These are phyloP conservation scores for Pygmarrhopalites habei DNA, from an alignment of 1,140 invertebrate genomes.

Conservation along the genomic window DNA sequence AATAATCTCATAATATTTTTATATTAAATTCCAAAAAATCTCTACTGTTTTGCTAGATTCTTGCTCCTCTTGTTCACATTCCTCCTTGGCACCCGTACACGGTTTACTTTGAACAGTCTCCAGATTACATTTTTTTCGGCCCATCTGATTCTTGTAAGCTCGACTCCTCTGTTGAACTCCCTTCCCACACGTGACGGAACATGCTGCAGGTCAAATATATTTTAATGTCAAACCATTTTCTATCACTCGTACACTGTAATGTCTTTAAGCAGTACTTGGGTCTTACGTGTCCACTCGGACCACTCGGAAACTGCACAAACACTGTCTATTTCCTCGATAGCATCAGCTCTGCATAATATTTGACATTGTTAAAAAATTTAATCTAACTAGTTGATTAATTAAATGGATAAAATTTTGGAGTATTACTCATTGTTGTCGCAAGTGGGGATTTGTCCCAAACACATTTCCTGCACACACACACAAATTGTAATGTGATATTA, in stretches of 20 bases:
- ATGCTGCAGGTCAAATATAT: no score
- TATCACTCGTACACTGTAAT: no score
- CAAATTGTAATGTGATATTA: no score
- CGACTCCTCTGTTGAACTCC: constrained; percentile 49
- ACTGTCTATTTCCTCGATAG: constrained; percentile 30
- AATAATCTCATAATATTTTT: no score
- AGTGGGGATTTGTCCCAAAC: constrained; percentile 56
- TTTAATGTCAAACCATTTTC: no score
- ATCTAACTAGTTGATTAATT: no score
- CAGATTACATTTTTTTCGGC: constrained; percentile 46
- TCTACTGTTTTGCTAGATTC: no score
- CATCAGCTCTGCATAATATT: constrained; percentile 20
- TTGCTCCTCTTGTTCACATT: constrained; percentile 2
- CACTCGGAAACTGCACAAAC: constrained; percentile 50
- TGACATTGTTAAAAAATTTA: no score
- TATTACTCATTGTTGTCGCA: constrained; percentile 47
- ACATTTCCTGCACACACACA: no score
- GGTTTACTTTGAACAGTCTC: constrained; percentile 43
- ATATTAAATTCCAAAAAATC: no score
- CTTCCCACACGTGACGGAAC: constrained; percentile 53
- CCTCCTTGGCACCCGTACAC: constrained; percentile 33
- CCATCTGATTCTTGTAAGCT: constrained; percentile 47
- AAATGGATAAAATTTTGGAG: neutral
- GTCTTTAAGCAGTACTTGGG: no score
- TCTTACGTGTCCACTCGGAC: constrained; percentile 53